A percentile compares a stretch with the other conserved stretches of the same genome.
phyloP scores from a whole-genome alignment of 1,140 invertebrate genomes.

The Akabosia matsudoensis region DNA sequence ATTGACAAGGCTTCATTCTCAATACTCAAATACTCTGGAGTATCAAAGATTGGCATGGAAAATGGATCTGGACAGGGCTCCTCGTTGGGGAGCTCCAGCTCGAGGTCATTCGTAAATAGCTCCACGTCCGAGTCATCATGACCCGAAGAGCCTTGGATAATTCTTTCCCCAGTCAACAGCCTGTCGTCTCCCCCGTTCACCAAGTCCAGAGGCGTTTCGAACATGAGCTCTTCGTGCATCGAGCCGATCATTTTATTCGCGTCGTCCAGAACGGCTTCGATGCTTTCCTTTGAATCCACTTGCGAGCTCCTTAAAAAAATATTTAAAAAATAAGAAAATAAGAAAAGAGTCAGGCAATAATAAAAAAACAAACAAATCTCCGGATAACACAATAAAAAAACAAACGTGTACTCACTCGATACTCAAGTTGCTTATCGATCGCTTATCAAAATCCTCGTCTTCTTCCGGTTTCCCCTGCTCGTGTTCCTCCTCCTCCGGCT shows the following conservation, averaged over 20 bases:
- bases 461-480: not conserved
- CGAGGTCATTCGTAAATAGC: conserved; percentile 24
- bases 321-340: too few species aligned
- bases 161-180: too few species aligned
- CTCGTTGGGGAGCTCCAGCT: not conserved
- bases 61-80: conserved; percentile 34
- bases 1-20: conserved; percentile 43
- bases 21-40: conserved; percentile 37
- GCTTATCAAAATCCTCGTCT: not conserved
- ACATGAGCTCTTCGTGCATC: conserved; percentile 30
- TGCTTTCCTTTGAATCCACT: conserved; percentile 1
- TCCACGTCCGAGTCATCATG: conserved; percentile 16
- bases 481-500: not conserved
- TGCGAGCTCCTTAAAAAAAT: not conserved
- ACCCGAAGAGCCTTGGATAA: not conserved
- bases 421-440: not conserved
- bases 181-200: not conserved
- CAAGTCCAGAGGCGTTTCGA: not conserved
- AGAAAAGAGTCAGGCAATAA: not conserved
- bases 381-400: not conserved
- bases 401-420: not conserved
- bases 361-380: not conserved
- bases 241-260: conserved; percentile 38
- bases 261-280: conserved; percentile 26
- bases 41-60: conserved; percentile 39